Base-by-base conservation (phyloP, 1,140 invertebrate genomes). In the Eumaeus atala region DNA sequence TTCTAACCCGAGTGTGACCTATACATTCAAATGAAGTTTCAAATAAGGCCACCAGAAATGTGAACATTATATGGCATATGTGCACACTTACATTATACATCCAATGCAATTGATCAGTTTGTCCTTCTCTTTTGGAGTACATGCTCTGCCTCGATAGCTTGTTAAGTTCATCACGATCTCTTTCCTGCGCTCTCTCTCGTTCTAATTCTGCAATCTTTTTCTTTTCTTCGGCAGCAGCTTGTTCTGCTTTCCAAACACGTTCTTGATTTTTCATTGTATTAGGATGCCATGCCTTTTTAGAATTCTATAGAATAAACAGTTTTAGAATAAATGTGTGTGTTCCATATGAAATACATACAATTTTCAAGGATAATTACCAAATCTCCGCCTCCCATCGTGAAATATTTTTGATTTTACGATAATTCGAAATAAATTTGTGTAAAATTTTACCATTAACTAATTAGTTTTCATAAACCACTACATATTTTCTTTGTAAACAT, bases 241-340 rank as follows among this genome's bases (percentile, higher is more conserved):
- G 92, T 60, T 94, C 92, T 1, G 93, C 93, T 72, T 94, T 93
- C 92, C 92, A 94, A 7, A 94, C 93, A 50, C 91, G 89, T 67
- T 94, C 92, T 71, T 93, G 93, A 68, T 94, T 94, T 74, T 93
- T 93, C 86, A 93, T 89, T 0, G 92, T 94, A 49, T 91, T 92
- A 12, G 93, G 93, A 87, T 94, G 93, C 93, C 93, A 94, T 84
- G 93, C 93, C 74, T 94, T 94, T 59, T 94, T 94, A 1, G 93
- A 87, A 80, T 94, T 94, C 92, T 93, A 62, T 42, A 18, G 35
- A 54, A 38, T 35, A 10, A 36, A 40, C 36, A 42, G 42, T 51
- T 51, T 55, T 17, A 57, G 49, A 34, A 61, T 52, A 38, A 52
- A 61, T 9, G 35, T 16, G 6, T 28, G 21, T 28, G 21, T 28